Conservation (phyloP, 2,797 vertebrate genomes). For the Todus mexicanus region DNA sequence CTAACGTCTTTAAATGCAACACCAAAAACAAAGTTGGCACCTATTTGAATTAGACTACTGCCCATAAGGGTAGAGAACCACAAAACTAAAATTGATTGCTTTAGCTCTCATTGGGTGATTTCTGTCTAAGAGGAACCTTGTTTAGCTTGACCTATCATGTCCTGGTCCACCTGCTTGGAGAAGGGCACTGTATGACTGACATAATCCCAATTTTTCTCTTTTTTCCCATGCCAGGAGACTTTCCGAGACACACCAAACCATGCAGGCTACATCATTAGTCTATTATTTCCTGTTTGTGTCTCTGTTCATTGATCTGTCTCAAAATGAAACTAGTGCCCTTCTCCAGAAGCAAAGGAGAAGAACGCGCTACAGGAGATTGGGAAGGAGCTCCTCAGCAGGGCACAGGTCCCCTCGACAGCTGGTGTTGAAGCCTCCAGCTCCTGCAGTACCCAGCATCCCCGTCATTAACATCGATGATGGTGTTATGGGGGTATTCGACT, state of each 20-base stretch:
- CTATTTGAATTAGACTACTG: not conserved
- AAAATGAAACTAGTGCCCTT: slow-evolving; percentile 16
- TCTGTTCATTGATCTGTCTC: slow-evolving; percentile 62
- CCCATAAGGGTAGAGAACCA: not conserved
- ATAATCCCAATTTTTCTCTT: not conserved
- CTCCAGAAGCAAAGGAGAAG: slow-evolving; percentile 56
- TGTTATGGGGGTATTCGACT: slow-evolving; percentile 70
- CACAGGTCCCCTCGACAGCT: not conserved
- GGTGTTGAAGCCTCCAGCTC: not conserved
- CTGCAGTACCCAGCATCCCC: slow-evolving; percentile 21
- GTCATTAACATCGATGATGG: slow-evolving; percentile 61
- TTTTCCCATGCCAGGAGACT: slow-evolving; percentile 40
- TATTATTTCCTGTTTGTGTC: slow-evolving; percentile 73
- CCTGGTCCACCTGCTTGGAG: not conserved
- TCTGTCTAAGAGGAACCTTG: not conserved
- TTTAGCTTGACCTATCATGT: not conserved
- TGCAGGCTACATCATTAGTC: slow-evolving; percentile 74
- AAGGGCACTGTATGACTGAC: not conserved
- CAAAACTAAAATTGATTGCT: not conserved
- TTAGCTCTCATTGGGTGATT: not conserved
- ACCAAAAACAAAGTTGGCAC: not conserved
- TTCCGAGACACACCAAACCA: slow-evolving; percentile 40
- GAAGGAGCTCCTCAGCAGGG: not conserved
- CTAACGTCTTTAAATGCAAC: not conserved
- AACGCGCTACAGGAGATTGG: slow-evolving; percentile 46